Conservation (phyloP, 30 jellyfish, hydroid and myxozoan genomes). For the Sanderia malayensis region DNA sequence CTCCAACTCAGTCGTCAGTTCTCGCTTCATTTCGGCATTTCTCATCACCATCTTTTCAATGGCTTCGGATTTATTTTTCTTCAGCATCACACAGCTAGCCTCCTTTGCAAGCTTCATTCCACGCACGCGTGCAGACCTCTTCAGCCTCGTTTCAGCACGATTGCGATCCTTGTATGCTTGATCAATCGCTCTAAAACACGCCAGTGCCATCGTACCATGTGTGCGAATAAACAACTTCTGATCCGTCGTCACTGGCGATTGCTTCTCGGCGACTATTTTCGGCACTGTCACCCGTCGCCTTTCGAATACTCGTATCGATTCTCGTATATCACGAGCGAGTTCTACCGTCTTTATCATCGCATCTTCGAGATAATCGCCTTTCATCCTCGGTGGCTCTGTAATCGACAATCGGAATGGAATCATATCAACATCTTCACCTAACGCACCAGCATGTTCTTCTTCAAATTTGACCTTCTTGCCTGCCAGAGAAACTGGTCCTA, state of each 20-base stretch:
- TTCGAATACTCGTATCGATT: constrained; percentile 40
- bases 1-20: constrained; percentile 10
- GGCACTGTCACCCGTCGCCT: constrained; percentile 18
- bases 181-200: constrained; percentile 81
- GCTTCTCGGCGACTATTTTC: constrained; percentile 18
- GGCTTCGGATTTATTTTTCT: constrained; percentile 1
- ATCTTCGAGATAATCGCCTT: constrained; percentile 58
- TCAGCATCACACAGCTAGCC: background rate
- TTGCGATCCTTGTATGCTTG: constrained; percentile 84
- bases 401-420: constrained; percentile 50
- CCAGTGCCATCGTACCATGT: constrained; percentile 68
- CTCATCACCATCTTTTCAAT: background rate
- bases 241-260: constrained; percentile 41
- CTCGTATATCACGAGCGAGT: constrained; percentile 74
- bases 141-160: constrained; percentile 33
- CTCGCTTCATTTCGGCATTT: constrained; percentile 4
- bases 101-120: constrained; percentile 37
- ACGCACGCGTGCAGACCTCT: constrained; percentile 28
- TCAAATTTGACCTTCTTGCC: background rate
- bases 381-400: constrained; percentile 41
- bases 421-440: constrained; percentile 16
- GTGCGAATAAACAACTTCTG: constrained; percentile 71
- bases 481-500: constrained; percentile 16
- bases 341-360: constrained; percentile 34
- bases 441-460: background rate